phyloP scores from a whole-genome alignment of 1,140 invertebrate genomes.

The Saxidomus purpurata region DNA sequence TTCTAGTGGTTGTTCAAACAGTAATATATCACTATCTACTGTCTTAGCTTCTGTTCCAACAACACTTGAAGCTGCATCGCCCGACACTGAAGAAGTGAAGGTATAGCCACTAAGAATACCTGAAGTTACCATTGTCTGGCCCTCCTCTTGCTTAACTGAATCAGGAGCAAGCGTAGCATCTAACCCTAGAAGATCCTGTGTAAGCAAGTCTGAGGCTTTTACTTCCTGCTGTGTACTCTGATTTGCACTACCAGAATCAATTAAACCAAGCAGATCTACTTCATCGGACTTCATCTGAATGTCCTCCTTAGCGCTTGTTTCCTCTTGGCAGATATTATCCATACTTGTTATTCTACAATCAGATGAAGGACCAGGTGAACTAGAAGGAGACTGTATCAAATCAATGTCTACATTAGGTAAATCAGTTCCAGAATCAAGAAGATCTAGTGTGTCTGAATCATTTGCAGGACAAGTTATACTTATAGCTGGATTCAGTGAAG shows the following conservation, averaged over 20 bases:
- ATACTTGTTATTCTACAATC: slow-evolving; percentile 71
- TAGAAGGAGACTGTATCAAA: neutral
- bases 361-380: slow-evolving; percentile 63
- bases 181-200: slow-evolving; percentile 42
- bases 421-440: slow-evolving; percentile 31
- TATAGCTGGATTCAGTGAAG: slow-evolving; percentile 52
- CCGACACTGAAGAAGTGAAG: slow-evolving; percentile 36
- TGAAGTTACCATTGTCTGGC: neutral
- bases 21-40: slow-evolving; percentile 69
- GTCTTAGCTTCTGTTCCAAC: slow-evolving; percentile 16
- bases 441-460: slow-evolving; percentile 44
- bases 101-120: slow-evolving; percentile 37
- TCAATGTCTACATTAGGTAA: slow-evolving; percentile 9
- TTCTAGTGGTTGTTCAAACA: slow-evolving; percentile 55
- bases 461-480: slow-evolving; percentile 40
- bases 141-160: neutral
- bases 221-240: neutral
- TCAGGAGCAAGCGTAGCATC: neutral
- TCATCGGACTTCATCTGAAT: neutral
- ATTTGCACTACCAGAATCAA: neutral
- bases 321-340: slow-evolving; percentile 57
- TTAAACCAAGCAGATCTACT: slow-evolving; percentile 27
- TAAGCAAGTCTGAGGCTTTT: neutral
- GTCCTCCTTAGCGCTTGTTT: neutral
- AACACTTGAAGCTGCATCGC: neutral